Evolutionary conservation across 2,888 invertebrate genomes (phyloP).

Genomic region (Acronicta aceris): DNA sequence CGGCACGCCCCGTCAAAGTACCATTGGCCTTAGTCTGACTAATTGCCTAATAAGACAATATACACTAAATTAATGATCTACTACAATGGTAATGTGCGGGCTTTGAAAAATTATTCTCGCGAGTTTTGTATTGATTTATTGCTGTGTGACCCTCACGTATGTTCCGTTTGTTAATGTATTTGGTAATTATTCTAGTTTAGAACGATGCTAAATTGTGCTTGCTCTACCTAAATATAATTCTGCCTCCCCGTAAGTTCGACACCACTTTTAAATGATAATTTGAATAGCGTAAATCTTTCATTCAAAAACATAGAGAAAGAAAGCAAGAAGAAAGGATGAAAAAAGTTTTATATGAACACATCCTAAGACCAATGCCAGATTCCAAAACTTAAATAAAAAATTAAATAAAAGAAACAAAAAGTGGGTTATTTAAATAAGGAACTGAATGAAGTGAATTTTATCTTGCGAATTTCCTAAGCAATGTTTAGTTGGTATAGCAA

Average conservation of each 20-base stretch:
- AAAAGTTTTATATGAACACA: no score
- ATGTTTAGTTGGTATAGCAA: conserved; percentile 2
- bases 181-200: conserved; percentile 24
- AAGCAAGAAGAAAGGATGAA: no score
- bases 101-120: conserved; percentile 49
- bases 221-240: neutral
- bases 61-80: conserved; percentile 50
- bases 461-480: neutral
- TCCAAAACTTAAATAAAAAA: no score
- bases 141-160: conserved; percentile 33
- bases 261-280: neutral
- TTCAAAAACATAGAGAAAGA: no score
- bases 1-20: conserved; percentile 26
- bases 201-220: conserved; percentile 30
- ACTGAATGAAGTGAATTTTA: no score
- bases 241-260: conserved; percentile 9
- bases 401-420: no score
- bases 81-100: conserved; percentile 25
- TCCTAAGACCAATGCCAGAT: no score
- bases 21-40: conserved; percentile 46
- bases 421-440: no score
- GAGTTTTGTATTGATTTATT: conserved; percentile 48
- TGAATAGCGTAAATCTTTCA: neutral
- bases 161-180: conserved; percentile 23
- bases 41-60: conserved; percentile 63